Evolutionary conservation across 2,113 vertebrate genomes (phyloP).

Genomic region (Leucoraja erinaceus): DNA sequence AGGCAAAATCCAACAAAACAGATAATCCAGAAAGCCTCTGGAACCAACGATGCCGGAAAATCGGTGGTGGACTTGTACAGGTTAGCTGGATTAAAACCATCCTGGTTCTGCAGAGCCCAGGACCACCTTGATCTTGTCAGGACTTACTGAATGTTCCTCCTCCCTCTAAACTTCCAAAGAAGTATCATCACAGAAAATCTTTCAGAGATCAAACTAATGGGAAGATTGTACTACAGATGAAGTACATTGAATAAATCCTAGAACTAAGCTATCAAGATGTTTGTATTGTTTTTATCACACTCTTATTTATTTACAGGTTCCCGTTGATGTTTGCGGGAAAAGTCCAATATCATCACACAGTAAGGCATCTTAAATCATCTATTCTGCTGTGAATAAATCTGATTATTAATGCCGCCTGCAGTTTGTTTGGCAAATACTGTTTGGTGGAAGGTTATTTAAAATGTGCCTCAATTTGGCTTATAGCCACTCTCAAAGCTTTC

Average conservation of each 20-base stretch:
- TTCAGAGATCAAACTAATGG: background rate
- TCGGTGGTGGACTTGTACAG: too few species aligned
- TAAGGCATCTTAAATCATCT: background rate
- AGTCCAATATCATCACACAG: background rate
- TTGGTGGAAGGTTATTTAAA: background rate
- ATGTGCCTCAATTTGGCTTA: background rate
- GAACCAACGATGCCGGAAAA: too few species aligned
- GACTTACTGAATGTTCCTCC: background rate
- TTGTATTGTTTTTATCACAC: background rate
- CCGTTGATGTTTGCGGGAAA: background rate
- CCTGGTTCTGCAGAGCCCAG: background rate
- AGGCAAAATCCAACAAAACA: too few species aligned
- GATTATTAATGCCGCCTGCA: background rate
- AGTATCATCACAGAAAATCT: background rate
- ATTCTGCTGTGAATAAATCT: background rate
- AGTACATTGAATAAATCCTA: background rate
- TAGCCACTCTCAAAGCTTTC: too few species aligned
- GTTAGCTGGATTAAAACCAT: background rate
- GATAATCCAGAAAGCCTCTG: too few species aligned
- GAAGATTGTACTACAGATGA: background rate
- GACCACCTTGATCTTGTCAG: background rate
- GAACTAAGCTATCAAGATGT: background rate
- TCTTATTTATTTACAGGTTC: background rate
- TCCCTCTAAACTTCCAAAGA: background rate
- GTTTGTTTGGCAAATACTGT: background rate